Conservation (phyloP, 2,797 vertebrate species). For the Enteromius radiatus region DNA sequence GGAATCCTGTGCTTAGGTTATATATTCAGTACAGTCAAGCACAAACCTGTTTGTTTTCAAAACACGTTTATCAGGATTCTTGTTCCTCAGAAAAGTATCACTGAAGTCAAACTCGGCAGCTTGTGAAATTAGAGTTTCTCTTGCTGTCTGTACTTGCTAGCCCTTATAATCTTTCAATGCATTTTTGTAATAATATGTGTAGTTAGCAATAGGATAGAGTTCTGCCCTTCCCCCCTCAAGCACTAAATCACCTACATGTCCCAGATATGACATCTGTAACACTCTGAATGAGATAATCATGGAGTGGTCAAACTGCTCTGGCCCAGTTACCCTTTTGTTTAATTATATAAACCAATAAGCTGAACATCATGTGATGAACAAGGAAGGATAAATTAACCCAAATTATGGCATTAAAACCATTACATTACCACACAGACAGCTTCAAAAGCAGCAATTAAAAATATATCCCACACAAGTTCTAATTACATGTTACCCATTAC, state of each 20-base stretch:
- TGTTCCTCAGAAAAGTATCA: constrained; percentile 3
- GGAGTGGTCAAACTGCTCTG: neutral
- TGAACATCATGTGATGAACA: neutral
- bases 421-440: neutral
- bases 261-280: neutral
- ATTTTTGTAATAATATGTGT: neutral
- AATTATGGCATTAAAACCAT: neutral
- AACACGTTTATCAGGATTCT: neutral
- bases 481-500: neutral
- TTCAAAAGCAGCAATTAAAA: neutral
- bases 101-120: neutral
- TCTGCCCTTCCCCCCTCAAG: neutral
- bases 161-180: neutral
- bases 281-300: neutral
- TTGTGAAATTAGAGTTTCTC: constrained; percentile 1
- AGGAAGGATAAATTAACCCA: neutral
- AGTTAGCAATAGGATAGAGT: neutral
- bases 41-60: neutral
- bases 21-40: neutral
- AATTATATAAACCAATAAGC: neutral
- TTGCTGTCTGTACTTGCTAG: neutral
- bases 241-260: neutral
- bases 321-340: constrained; percentile 4
- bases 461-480: neutral
- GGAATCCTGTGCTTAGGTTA: neutral